Evolutionary conservation across 2,113 vertebrate species (phyloP).

Genomic region (Urocitellus parryii): DNA sequence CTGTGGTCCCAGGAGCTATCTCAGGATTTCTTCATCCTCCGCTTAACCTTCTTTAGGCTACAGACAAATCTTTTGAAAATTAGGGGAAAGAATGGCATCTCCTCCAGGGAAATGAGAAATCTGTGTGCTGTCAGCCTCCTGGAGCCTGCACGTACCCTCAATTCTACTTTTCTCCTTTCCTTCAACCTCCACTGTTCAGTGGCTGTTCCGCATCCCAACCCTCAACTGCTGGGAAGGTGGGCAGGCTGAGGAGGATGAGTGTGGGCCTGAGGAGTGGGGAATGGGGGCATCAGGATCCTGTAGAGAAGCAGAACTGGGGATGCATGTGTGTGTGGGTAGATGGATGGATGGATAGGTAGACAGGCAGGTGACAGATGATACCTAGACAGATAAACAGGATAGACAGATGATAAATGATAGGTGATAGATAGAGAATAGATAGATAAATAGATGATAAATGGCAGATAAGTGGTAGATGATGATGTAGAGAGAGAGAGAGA

Average conservation of each 20-base stretch:
- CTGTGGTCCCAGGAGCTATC: neutral
- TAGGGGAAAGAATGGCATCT: neutral
- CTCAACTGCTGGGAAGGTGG: neutral
- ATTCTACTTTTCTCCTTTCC: neutral
- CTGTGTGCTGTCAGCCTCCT: fast-evolving
- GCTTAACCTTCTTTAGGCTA: neutral
- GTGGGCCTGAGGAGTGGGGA: fast-evolving
- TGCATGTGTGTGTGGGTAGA: neutral
- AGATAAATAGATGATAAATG: neutral
- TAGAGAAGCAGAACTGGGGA: neutral
- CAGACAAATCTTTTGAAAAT: neutral
- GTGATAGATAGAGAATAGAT: neutral
- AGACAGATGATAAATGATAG: neutral
- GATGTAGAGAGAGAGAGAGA: neutral
- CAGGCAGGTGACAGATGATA: neutral
- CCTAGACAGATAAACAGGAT: neutral
- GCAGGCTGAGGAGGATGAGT: neutral
- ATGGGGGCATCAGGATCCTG: fast-evolving
- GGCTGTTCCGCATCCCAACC: neutral
- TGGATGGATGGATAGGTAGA: neutral
- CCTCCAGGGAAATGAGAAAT: neutral
- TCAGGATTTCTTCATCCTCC: neutral
- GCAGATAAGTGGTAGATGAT: neutral
- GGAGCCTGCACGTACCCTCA: fast-evolving
- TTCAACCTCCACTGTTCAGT: fast-evolving